Conservation (phyloP, 2,113 vertebrate genomes). For the Aspidoscelis tigris region DNA sequence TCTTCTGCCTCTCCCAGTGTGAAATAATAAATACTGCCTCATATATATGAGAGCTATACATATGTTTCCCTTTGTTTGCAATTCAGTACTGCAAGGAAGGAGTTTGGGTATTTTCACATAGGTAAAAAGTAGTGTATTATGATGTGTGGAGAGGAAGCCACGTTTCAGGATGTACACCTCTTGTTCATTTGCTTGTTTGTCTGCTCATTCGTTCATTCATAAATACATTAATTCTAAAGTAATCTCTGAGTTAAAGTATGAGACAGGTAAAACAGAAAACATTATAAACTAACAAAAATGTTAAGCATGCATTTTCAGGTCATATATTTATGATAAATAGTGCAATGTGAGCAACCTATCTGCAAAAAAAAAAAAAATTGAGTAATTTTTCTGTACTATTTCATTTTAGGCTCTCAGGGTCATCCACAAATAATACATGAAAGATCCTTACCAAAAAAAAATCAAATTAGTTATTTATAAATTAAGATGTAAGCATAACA, state of each 20-base stretch:
- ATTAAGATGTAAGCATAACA: no score
- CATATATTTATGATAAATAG: background rate
- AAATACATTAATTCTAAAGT: no score
- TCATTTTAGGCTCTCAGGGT: no score
- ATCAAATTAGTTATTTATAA: no score
- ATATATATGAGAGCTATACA: conserved; percentile 13
- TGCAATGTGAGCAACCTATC: background rate
- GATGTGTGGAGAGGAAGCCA: background rate
- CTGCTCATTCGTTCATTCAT: no score
- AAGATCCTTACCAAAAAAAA: no score
- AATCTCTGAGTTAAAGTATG: no score
- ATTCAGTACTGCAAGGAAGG: conserved; percentile 7
- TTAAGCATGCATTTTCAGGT: no score
- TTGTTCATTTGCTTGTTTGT: no score
- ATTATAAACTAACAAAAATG: no score
- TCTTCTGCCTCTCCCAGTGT: conserved; percentile 25
- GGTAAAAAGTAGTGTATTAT: background rate
- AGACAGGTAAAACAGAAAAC: background rate
- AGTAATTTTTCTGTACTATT: no score
- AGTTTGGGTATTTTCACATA: conserved; percentile 13
- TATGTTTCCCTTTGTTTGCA: conserved; percentile 10
- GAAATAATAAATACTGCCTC: conserved; percentile 18
- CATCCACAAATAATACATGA: no score
- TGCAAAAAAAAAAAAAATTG: background rate
- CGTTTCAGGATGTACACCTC: background rate